phyloP scores from a whole-genome alignment of 2,113 vertebrate genomes.

The Pomatostomus ruficeps region DNA sequence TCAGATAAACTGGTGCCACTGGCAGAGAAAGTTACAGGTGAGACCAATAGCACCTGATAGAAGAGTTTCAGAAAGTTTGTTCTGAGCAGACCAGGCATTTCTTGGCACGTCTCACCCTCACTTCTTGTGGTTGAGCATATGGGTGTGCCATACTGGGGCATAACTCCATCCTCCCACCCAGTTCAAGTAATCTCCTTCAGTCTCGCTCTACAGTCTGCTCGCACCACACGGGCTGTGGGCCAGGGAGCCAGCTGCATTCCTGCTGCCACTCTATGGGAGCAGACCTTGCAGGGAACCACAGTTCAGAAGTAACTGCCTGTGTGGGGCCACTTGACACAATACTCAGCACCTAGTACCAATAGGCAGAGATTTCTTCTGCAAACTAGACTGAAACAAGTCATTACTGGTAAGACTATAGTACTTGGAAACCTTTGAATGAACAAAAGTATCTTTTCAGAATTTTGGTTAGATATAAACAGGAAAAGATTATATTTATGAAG shows the following conservation, averaged over 20 bases:
- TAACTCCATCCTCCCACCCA: not conserved
- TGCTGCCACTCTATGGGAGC: accelerated
- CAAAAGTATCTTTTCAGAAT: not conserved
- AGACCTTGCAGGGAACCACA: not conserved
- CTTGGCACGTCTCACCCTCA: not conserved
- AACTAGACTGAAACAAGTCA: not conserved
- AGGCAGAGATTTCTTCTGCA: not conserved
- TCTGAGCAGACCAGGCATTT: not conserved
- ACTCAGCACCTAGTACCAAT: not conserved
- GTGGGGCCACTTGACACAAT: not conserved
- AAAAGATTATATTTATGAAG: not conserved
- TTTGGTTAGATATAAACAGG: not conserved
- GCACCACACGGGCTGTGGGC: accelerated
- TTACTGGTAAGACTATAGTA: not conserved
- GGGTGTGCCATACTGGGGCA: too few species aligned
- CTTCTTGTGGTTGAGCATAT: not conserved
- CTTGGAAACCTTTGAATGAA: not conserved
- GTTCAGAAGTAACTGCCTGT: not conserved
- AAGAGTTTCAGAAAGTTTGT: not conserved
- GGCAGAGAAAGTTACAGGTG: not conserved
- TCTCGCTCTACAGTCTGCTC: not conserved
- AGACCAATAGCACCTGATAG: not conserved
- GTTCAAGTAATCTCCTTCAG: not conserved
- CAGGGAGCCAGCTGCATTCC: not conserved
- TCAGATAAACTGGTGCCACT: not conserved